A percentile compares a stretch with the other conserved stretches of the same genome.
Conservation (phyloP, 2,888 invertebrate genomes). For the Apamea epomidion region DNA sequence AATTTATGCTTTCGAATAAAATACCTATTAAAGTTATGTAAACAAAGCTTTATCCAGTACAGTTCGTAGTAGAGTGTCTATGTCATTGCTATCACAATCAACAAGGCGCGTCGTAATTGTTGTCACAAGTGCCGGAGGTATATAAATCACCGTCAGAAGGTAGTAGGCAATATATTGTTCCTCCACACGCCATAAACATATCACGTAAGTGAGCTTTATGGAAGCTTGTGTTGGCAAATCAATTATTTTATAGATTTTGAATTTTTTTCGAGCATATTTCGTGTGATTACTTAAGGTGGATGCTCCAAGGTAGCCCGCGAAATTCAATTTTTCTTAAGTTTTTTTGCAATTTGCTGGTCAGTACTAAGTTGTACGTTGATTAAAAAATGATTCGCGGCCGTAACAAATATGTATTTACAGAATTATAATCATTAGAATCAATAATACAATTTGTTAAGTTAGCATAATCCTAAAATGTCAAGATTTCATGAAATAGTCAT, state of each 20-base stretch:
- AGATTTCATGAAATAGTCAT: neutral
- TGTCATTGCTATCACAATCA: conserved; percentile 56
- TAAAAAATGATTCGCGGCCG: too few species aligned
- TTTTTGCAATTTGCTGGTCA: too few species aligned
- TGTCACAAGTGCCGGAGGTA: conserved; percentile 57
- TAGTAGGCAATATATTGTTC: conserved; percentile 59
- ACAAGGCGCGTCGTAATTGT: conserved; percentile 61
- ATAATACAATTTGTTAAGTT: too few species aligned
- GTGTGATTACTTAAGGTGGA: neutral
- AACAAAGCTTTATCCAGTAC: conserved; percentile 3
- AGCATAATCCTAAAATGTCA: too few species aligned
- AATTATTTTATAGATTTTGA: conserved; percentile 61
- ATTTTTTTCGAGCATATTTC: neutral
- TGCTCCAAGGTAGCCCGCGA: too few species aligned
- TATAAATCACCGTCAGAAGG: conserved; percentile 63
- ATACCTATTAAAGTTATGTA: neutral
- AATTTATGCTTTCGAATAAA: neutral
- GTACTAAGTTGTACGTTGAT: too few species aligned
- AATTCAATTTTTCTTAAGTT: too few species aligned
- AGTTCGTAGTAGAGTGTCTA: conserved; percentile 24
- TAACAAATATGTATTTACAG: too few species aligned
- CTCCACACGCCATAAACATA: conserved; percentile 61
- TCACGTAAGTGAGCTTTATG: conserved; percentile 64
- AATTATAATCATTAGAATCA: too few species aligned
- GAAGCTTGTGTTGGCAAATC: conserved; percentile 53